phyloP scores from a whole-genome alignment of 2,888 invertebrate species.

The Drosophila suboccidentalis region DNA sequence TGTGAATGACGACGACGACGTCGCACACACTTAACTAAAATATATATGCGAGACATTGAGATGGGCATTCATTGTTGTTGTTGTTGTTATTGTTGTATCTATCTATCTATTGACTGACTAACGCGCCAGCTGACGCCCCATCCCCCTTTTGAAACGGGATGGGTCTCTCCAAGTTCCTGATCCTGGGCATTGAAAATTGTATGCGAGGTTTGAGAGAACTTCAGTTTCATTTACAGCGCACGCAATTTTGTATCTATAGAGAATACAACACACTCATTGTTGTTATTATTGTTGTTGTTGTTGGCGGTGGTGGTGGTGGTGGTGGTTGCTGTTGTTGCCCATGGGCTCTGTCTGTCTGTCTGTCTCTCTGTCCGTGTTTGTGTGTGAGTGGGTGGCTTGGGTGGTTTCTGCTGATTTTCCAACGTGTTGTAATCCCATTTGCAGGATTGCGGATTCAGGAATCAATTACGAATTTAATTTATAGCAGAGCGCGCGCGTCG shows the following conservation, averaged over 20 bases:
- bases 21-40: constrained; percentile 45
- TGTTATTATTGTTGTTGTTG: constrained; percentile 23
- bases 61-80: constrained; percentile 16
- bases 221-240: constrained; percentile 68
- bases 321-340: constrained; percentile 27
- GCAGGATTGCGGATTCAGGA: constrained; percentile 83
- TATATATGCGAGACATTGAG: constrained; percentile 11
- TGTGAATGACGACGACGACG: constrained; percentile 10
- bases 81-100: constrained; percentile 24
- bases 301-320: constrained; percentile 26
- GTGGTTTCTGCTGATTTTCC: constrained; percentile 61
- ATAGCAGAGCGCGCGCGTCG: constrained; percentile 74
- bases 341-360: constrained; percentile 7
- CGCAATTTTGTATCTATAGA: constrained; percentile 74
- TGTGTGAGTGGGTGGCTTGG: constrained; percentile 25
- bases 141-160: not conserved
- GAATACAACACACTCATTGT: constrained; percentile 21
- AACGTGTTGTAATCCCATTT: constrained; percentile 83
- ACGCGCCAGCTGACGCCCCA: constrained; percentile 68
- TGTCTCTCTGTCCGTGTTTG: not conserved
- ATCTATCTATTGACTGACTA: constrained; percentile 67
- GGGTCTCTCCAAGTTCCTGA: constrained; percentile 4
- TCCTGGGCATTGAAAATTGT: constrained; percentile 10
- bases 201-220: constrained; percentile 9
- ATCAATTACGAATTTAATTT: constrained; percentile 83